Evolutionary conservation across 2,797 vertebrate species (phyloP), one percentile per base, ranked within the genome.

Genomic region (Phrynocephalus forsythii): DNA sequence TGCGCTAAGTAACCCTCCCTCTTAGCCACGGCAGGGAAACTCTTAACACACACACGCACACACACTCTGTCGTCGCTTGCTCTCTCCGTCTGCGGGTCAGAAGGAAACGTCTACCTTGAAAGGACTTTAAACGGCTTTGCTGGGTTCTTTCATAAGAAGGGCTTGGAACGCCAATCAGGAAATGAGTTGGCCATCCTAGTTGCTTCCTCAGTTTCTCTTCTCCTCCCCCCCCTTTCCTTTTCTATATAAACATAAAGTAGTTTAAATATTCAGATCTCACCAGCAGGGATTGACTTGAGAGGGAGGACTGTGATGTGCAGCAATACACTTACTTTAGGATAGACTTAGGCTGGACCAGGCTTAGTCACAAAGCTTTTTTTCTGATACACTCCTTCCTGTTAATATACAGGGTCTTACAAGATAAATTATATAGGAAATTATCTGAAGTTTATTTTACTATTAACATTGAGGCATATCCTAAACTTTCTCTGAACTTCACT

Each of bases 1-100:
- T 90, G 89, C 86, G 33, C 89, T 84, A 60, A 87, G 85, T 82
- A 81, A 84, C 82, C 82, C 89, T 81, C 71, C 76, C 76, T 85
- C 24, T 75, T 52, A 75, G 44, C 83, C 38, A 13, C 48, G 20
- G 76, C 72, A 8, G 82, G 30, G 77, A 63, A 84, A 48, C 73
- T 38, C 30, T 79, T 4, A 33, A 33, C 33, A 33, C 33, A 44
- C 38, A 44, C 38, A 44, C 38, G 38, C 38, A 4, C 60, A 33
- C n/a, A 72, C 82, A 18, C 71, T 73, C 72, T 18, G 13, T 38
- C 11, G 28, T 18, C 72, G 10, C 44, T 33, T 30, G n/a, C n/a
- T 44, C 7, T 15, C 9, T 16, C 22, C 20, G 38, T 48, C 24
- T 5, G 38, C 10, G 69, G 87, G 52, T 85, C 83, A 78, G 83